Base-by-base conservation (phyloP, 2,888 invertebrate species). In the Drosophila barbarae region DNA sequence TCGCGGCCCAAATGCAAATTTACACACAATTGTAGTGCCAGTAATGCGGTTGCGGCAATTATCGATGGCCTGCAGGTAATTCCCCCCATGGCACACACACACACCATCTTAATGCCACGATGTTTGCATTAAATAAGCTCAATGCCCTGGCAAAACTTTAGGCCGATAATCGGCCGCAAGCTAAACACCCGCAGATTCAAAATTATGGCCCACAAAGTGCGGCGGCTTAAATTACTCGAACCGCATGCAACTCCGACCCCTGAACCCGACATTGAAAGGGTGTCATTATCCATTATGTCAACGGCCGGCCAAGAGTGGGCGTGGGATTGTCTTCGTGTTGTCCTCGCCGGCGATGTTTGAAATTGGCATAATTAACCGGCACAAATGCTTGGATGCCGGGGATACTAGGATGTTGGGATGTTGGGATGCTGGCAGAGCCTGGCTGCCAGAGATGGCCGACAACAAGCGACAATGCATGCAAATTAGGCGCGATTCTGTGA, bases 381-480 rank as follows among this genome's bases (percentile, higher is more conserved):
- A 32, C 21, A 42, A 47, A 32, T 47, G 44, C 41, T 23, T 15
- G 49, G 36, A 46, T 58, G 50, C 51, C 36, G 12, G 38, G 32
- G 49, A 32, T 12, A 12, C 12, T 32, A 35, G 32, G 49, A 55
- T 60, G 28, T 38, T 10, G 26, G 44, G 28, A 10, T 13, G 23
- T 23, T 8, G 41, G 41, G 44, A 1, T 13, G 2, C 46, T 2
- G 46, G 32, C 21, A 9, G 13, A 42, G 32, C 41, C 23, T n/a
- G 56, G 32, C 35, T 59, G 57, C 68, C 49, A 49, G 46, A 30
- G 53, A 56, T 59, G 32, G 39, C 12, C 59, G 57, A 64, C 66
- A 68, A 71, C 71, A 59, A 66, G 69, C 75, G 72, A 70, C 83
- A 81, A 77, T 70, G 69, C 77, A 79, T 79, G 85, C 85, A 77